Evolutionary conservation across 2,797 vertebrate species (phyloP).

Genomic region (Gobio occitaniae): DNA sequence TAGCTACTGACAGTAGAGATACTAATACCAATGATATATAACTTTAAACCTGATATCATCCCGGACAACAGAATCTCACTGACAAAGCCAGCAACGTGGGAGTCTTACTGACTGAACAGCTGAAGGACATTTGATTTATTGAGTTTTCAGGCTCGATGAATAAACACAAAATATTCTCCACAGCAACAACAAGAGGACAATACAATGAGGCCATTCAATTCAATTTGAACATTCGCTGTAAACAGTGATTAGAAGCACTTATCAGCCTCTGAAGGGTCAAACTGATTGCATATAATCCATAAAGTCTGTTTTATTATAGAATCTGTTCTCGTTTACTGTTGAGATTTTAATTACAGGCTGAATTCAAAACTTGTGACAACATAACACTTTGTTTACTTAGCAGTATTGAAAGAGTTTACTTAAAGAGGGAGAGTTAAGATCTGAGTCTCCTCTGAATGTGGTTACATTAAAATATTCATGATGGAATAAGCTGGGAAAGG

Average conservation of each 20-base stretch:
- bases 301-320: background rate
- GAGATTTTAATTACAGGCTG: conserved; percentile 43
- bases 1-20: background rate
- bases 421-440: conserved; percentile 3
- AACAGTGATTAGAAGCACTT: conserved; percentile 31
- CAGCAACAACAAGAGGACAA: conserved; percentile 31
- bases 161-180: conserved; percentile 35
- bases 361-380: conserved; percentile 34
- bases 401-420: conserved; percentile 18
- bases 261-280: conserved; percentile 32
- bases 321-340: conserved; percentile 5
- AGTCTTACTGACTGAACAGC: conserved; percentile 13
- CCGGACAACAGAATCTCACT: background rate
- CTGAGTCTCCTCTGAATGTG: conserved; percentile 3
- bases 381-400: conserved; percentile 26
- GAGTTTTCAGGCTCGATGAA: conserved; percentile 34
- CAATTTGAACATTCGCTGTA: conserved; percentile 21
- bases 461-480: conserved; percentile 27
- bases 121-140: conserved; percentile 42
- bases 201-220: conserved; percentile 14
- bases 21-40: background rate
- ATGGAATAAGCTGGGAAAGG: background rate
- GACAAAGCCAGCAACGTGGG: conserved; percentile 21
- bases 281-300: conserved; percentile 32
- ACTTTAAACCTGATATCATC: conserved; percentile 13